phyloP scores from a whole-genome alignment of 2,113 vertebrate species.

The Dryoscopus gambensis region DNA sequence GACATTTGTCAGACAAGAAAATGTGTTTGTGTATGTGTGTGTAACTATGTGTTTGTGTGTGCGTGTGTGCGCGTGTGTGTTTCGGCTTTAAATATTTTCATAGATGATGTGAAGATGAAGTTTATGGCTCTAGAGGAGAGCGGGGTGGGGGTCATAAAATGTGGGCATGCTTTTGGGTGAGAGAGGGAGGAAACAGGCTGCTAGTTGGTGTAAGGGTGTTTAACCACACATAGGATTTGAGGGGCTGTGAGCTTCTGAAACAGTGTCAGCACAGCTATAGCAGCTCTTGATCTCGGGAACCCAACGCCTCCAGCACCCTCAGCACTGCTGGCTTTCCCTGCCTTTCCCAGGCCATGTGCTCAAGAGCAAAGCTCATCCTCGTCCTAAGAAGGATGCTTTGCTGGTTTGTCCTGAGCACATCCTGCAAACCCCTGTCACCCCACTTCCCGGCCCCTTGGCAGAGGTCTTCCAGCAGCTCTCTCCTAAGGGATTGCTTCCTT shows the following conservation, averaged over 20 bases:
- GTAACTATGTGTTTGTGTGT: background rate
- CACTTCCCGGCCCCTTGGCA: background rate
- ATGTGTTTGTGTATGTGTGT: slow-evolving; percentile 44
- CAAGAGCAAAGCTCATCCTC: background rate
- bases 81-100: background rate
- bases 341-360: background rate
- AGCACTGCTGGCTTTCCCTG: background rate
- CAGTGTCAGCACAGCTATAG: background rate
- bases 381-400: background rate
- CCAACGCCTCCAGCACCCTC: slow-evolving; percentile 35
- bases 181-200: background rate
- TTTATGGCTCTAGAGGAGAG: background rate
- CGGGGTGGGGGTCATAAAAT: background rate
- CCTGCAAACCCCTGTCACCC: background rate
- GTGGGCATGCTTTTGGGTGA: background rate
- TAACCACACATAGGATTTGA: background rate
- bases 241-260: background rate
- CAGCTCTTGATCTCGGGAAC: background rate
- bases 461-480: background rate
- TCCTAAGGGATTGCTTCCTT: background rate
- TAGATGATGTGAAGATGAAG: background rate
- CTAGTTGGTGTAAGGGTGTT: background rate
- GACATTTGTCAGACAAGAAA: slow-evolving; percentile 12
- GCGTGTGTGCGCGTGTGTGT: background rate
- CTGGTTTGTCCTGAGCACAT: rapidly evolving